Base-by-base conservation (phyloP, 2,888 invertebrate species). In the Aporophyla lueneburgensis region DNA sequence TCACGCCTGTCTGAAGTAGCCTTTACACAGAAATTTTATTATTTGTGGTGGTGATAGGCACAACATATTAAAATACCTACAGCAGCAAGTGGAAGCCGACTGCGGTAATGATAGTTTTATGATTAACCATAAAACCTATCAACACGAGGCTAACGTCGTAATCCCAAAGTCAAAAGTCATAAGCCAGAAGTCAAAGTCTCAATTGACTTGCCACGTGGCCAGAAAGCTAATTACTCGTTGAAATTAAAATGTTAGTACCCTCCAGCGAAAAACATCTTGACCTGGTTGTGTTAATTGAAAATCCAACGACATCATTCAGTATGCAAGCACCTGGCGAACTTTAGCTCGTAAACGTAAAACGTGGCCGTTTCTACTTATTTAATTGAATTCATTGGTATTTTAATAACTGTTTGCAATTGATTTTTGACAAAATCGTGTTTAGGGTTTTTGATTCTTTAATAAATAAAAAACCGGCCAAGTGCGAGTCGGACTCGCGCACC, bases 261-360 rank as follows among this genome's bases (percentile, higher is more conserved):
- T 61, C 59, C 51, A 67, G 71, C 40, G 76, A 71, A 84, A 84
- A 78, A 65, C 66, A 59, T 54, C 63, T 69, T 80, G 83, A 74
- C 85, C 85, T 75, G 73, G 62, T 77, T 84, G 76, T 75, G 65
- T 84, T 80, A 77, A 84, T 86, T 81, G 81, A 75, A 80, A 80
- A 80, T 80, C 58, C 85, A 82, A 85, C 86, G 83, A 74, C 80
- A 83, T 68, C 62, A 82, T 76, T 76, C 68, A 53, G 62, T 74
- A 85, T 77, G 83, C 76, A 75, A 73, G 85, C n/a, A 40, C 70
- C 83, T 81, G 24, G 80, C 83, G 72, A 85, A 72, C 61, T 75
- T 74, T 69, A 56, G 24, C 54, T 75, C 63, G 67, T 72, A 70
- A 78, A 81, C 78, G 72, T 85, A 76, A 83, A 85, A 77, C 56